These are phyloP conservation scores for Meloidogyne hapla DNA, from an alignment of 1,140 invertebrate species.

Conservation along the genomic window DNA sequence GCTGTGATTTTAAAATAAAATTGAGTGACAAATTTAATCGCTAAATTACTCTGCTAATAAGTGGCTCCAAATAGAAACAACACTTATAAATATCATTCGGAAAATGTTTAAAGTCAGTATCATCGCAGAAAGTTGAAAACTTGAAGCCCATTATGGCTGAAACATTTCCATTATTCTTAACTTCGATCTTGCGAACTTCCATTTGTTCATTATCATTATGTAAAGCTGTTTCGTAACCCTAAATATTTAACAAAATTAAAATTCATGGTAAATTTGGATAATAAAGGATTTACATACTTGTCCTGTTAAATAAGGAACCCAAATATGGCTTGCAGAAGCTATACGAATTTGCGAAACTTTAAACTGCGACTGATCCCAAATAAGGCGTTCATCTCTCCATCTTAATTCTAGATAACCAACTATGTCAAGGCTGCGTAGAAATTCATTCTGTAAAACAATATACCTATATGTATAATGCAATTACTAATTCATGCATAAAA, in stretches of 20 bases:
- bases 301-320: constrained; percentile 53
- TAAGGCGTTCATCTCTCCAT: constrained; percentile 56
- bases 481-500: no score
- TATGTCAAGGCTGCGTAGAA: constrained; percentile 60
- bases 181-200: constrained; percentile 57
- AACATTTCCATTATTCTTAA: constrained; percentile 54
- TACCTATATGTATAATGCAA: neutral
- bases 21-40: neutral
- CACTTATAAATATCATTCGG: constrained; percentile 63
- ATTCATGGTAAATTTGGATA: neutral
- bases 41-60: constrained; percentile 46
- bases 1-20: constrained; percentile 36
- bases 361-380: constrained; percentile 56
- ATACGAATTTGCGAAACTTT: constrained; percentile 58
- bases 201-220: constrained; percentile 57
- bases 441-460: constrained; percentile 52
- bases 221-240: constrained; percentile 45
- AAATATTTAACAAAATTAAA: neutral
- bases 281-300: constrained; percentile 38
- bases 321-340: constrained; percentile 54
- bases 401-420: constrained; percentile 57
- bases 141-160: constrained; percentile 56
- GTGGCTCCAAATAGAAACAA: constrained; percentile 59
- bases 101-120: constrained; percentile 59
- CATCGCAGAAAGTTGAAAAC: constrained; percentile 60